These are phyloP conservation scores for Miniopterus natalensis DNA, from an alignment of 2,113 vertebrate genomes.

Conservation along the genomic window DNA sequence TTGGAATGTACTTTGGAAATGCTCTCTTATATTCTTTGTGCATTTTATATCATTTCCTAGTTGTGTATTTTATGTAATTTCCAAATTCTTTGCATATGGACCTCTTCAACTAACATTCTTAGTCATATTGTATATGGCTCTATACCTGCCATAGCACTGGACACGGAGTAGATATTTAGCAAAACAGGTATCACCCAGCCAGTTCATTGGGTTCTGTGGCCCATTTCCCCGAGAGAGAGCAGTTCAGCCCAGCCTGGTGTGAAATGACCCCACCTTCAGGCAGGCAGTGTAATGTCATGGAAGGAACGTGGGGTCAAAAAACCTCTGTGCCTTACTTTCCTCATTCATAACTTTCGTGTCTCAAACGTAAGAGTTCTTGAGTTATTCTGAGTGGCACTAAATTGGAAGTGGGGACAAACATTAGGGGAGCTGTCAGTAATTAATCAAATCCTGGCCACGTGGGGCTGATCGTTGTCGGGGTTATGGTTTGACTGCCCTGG, in stretches of 20 bases:
- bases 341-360: not conserved
- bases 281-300: not conserved
- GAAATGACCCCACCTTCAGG: not conserved
- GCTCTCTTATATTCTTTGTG: not conserved
- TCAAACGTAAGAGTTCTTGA: not conserved
- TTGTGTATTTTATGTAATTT: not conserved
- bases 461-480: not conserved
- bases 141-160: not conserved
- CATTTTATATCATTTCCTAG: not conserved
- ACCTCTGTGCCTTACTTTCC: not conserved
- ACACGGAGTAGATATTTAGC: not conserved
- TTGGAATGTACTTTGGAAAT: constrained; percentile 37
- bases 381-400: not conserved
- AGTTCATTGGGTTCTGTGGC: not conserved
- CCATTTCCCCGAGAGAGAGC: not conserved
- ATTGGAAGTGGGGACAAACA: not conserved
- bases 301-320: not conserved
- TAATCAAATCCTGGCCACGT: not conserved
- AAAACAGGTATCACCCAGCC: not conserved
- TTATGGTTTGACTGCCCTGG: not conserved
- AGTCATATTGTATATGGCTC: not conserved
- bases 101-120: not conserved
- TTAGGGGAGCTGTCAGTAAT: not conserved
- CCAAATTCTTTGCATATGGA: not conserved
- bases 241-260: not conserved